These are phyloP conservation scores for Anguilla rostrata DNA, from an alignment of 2,113 vertebrate genomes.

Conservation along the genomic window DNA sequence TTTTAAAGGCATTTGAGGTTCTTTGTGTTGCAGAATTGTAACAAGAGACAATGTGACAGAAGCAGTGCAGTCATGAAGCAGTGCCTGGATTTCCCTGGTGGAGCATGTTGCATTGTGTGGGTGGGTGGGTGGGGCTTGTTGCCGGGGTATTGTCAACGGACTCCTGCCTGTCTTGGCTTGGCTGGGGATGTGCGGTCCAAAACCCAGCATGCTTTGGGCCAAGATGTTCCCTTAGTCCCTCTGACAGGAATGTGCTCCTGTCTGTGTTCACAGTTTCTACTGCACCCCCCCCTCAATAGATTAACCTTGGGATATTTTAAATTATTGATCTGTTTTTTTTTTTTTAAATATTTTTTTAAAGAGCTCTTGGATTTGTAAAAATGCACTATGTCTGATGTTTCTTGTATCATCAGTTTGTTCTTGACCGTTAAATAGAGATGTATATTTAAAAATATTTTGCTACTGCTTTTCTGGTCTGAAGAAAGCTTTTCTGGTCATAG, in stretches of 20 bases:
- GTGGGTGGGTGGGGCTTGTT: background rate
- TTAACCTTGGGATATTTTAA: too few relatives aligned
- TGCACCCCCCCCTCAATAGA: too few relatives aligned
- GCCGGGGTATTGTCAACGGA: conserved; percentile 20
- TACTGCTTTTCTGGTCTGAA: background rate
- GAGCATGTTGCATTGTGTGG: background rate
- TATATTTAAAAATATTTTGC: too few relatives aligned
- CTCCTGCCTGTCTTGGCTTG: conserved; percentile 6
- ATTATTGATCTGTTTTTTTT: too few relatives aligned
- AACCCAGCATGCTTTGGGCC: conserved; percentile 47
- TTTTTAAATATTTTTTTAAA: too few relatives aligned
- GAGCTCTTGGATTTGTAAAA: too few relatives aligned
- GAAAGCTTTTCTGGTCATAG: background rate
- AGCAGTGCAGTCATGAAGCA: background rate
- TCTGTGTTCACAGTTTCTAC: too few relatives aligned
- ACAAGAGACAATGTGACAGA: background rate
- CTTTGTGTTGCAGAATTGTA: background rate
- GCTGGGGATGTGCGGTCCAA: conserved; percentile 29
- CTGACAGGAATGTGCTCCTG: conserved; percentile 19
- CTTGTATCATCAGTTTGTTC: too few relatives aligned
- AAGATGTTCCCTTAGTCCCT: conserved; percentile 52
- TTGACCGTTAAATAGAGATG: too few relatives aligned
- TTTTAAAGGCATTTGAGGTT: background rate
- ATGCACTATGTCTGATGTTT: too few relatives aligned
- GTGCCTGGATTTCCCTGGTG: background rate